Evolutionary conservation across 2,113 vertebrate genomes (phyloP), one percentile per base, ranked within the genome.

Genomic region (Caretta caretta): DNA sequence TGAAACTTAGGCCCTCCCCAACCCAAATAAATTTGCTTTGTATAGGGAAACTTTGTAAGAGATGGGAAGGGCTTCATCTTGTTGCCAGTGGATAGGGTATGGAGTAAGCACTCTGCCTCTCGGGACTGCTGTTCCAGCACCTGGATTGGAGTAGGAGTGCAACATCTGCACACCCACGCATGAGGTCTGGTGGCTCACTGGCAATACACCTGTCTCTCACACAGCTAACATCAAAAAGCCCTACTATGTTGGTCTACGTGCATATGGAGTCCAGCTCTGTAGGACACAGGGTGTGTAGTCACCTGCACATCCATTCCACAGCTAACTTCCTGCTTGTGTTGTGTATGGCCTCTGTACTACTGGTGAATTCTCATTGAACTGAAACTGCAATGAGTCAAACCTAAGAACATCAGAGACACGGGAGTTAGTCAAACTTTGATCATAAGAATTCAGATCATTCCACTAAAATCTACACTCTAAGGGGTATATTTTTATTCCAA

Each of bases 191-290:
- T 76, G 49, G n/a, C 3, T 72, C 25, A 65, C 80, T 65, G 27
- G 86, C 84, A 59, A 59, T 19, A 20, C 8, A 5, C 38, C 65
- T 81, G 24, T 12, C 9, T 16, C 78, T 59, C 12, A 38, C 25
- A 10, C 29, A 82, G n/a, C 20, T 89, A 72, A 78, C 29, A 24
- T 46, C 5, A 76, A 46, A 46, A 46, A 76, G 72, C 20, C n/a
- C 9, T 84, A 89, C 16, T 78, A 4, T 78, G 4, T 31, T 82
- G 49, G 46, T 75, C 84, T 89, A 57, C 24, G 3, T 90, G 6
- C 3, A 20, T 72, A 54, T 0, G 2, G 12, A 91, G 84, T 25
- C 76, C 16, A 19, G 35, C 7, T 80, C 11, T 50, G 54, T 0
- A 0, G 49, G 62, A 53, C 69, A 27, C 24, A 24, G 27, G 22